Evolutionary conservation across 2,888 invertebrate genomes (phyloP).

Genomic region (Ennomos quercinarius): DNA sequence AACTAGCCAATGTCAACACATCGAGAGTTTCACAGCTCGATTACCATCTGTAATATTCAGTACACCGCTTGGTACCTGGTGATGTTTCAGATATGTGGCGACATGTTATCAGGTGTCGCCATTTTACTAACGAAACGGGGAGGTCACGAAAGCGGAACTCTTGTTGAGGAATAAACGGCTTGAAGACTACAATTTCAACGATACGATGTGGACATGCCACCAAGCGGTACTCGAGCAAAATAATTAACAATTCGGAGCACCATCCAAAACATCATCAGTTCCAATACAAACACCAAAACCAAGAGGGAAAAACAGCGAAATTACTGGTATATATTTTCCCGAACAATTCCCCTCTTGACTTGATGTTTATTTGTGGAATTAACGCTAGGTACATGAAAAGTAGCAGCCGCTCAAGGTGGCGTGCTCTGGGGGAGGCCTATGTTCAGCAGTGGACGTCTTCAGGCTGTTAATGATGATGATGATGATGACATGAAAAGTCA

Average conservation of each 20-base stretch:
- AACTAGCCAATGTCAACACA: conserved; percentile 34
- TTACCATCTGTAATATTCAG: conserved; percentile 21
- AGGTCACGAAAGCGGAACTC: background rate
- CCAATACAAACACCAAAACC: conserved; percentile 3
- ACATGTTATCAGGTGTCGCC: conserved; percentile 11
- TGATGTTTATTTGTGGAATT: conserved; percentile 1
- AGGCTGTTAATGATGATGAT: too few species aligned
- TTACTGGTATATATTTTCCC: conserved; percentile 8
- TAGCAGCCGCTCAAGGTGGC: too few species aligned
- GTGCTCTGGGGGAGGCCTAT: too few species aligned
- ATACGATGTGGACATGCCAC: conserved; percentile 9
- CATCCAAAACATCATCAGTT: conserved; percentile 19
- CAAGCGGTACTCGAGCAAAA: conserved; percentile 2
- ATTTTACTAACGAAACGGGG: conserved; percentile 16
- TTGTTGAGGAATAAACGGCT: background rate
- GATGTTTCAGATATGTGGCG: conserved; percentile 32
- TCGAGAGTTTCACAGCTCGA: conserved; percentile 16
- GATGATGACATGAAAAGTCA: conserved; percentile 6
- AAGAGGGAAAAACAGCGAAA: conserved; percentile 12
- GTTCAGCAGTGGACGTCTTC: too few species aligned
- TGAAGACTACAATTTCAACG: background rate
- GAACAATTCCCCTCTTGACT: conserved; percentile 2
- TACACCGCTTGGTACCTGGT: conserved; percentile 32
- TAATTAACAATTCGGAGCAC: background rate
- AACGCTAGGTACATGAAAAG: conserved; percentile 1